Evolutionary conservation across 2,888 invertebrate genomes (phyloP).

Genomic region (Biston betularia): DNA sequence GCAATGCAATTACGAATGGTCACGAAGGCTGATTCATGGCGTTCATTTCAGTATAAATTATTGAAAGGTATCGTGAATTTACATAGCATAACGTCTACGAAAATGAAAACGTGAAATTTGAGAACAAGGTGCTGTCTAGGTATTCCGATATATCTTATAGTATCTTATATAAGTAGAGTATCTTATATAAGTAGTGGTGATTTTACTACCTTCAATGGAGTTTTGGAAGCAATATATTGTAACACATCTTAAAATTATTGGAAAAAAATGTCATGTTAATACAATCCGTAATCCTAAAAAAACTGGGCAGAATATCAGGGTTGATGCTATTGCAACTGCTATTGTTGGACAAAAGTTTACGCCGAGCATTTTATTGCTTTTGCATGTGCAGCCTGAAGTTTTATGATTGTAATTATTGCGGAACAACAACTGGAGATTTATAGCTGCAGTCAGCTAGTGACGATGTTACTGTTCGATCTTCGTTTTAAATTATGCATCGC

Average conservation of each 20-base stretch:
- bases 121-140: neutral
- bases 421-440: slow-evolving; percentile 53
- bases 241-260: too few species aligned
- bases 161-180: neutral
- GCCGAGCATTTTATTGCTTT: slow-evolving; percentile 70
- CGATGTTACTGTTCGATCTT: slow-evolving; percentile 42
- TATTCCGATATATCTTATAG: too few species aligned
- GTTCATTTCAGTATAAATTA: slow-evolving; percentile 76
- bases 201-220: too few species aligned
- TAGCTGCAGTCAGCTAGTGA: slow-evolving; percentile 45
- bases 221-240: neutral
- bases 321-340: neutral
- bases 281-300: neutral
- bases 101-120: neutral
- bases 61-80: slow-evolving; percentile 36
- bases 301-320: slow-evolving; percentile 3
- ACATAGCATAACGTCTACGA: slow-evolving; percentile 1
- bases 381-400: slow-evolving; percentile 74
- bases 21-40: slow-evolving; percentile 81
- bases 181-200: neutral
- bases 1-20: slow-evolving; percentile 81
- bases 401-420: slow-evolving; percentile 76
- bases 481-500: slow-evolving; percentile 33
- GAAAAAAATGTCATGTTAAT: neutral
- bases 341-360: slow-evolving; percentile 37